Evolutionary conservation across 1,140 invertebrate species (phyloP).

Genomic region (Pachyrhynchus sulphureomaculatus): DNA sequence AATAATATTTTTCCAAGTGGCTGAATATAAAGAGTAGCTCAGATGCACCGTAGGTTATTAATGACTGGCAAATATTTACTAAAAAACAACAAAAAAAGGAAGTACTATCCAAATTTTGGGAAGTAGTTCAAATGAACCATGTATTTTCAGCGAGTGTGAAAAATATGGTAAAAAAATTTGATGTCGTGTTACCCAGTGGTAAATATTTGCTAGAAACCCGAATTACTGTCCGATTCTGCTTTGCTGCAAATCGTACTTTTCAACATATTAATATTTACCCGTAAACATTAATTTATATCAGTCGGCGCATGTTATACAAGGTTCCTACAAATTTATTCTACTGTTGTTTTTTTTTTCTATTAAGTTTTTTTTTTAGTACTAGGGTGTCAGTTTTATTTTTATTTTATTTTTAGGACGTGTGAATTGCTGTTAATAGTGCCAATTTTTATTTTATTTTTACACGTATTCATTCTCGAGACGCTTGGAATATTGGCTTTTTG

Average conservation of each 20-base stretch:
- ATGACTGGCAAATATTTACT: too few relatives aligned
- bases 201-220: too few relatives aligned
- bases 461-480: constrained; percentile 8
- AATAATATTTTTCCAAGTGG: too few relatives aligned
- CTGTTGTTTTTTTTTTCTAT: constrained; percentile 13
- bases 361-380: constrained; percentile 1
- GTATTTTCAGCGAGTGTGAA: too few relatives aligned
- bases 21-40: too few relatives aligned
- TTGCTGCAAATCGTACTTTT: neutral
- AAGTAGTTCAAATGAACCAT: too few relatives aligned
- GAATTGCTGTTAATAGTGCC: constrained; percentile 25
- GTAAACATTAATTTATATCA: constrained; percentile 12
- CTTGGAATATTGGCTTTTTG: constrained; percentile 17
- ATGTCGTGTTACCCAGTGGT: too few relatives aligned
- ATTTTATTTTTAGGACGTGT: constrained; percentile 8
- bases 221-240: too few relatives aligned
- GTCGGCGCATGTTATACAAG: constrained; percentile 7
- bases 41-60: too few relatives aligned
- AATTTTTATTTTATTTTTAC: constrained; percentile 16
- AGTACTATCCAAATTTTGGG: too few relatives aligned
- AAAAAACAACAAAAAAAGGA: too few relatives aligned
- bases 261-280: neutral
- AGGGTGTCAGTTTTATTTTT: constrained; percentile 8
- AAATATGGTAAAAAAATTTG: too few relatives aligned
- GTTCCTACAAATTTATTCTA: constrained; percentile 25